Conservation (phyloP, 2,113 vertebrate genomes). For the Danionella cerebrum region DNA sequence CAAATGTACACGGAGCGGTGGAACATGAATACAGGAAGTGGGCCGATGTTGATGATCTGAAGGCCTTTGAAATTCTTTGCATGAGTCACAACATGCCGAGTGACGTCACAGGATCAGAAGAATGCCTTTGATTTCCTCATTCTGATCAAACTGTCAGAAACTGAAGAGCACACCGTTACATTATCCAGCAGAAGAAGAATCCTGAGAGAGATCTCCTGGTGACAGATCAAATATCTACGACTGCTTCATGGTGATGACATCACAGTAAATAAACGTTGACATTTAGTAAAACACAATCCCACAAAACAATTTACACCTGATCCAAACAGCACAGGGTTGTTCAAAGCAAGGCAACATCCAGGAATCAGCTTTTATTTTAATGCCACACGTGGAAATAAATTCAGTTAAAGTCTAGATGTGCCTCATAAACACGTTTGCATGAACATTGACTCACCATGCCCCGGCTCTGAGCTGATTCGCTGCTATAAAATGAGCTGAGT, state of each 20-base stretch:
- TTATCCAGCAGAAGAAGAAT: background rate
- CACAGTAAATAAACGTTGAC: too few relatives aligned
- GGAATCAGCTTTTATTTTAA: background rate
- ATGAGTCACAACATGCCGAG: conserved; percentile 59
- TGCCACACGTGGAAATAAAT: too few relatives aligned
- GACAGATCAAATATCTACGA: background rate
- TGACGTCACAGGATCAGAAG: background rate
- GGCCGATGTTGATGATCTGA: background rate
- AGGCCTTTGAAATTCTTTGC: conserved; percentile 50
- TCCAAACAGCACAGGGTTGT: conserved; percentile 14
- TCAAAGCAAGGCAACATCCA: conserved; percentile 24
- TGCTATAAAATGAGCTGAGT: conserved; percentile 14
- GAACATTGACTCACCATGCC: conserved; percentile 32
- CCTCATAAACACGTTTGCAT: conserved; percentile 6
- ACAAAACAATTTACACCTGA: background rate
- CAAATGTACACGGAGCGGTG: too few relatives aligned
- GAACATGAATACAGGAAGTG: conserved; percentile 30
- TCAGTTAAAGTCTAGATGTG: conserved; percentile 17
- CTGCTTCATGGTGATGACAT: too few relatives aligned
- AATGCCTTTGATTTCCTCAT: conserved; percentile 4
- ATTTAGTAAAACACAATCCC: too few relatives aligned
- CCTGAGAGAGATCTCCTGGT: too few relatives aligned
- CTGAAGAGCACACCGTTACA: background rate
- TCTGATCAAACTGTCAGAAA: background rate
- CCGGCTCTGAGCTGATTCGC: conserved; percentile 4